These are phyloP conservation scores for Centropristis striata DNA, from an alignment of 2,113 vertebrate species.

Conservation along the genomic window DNA sequence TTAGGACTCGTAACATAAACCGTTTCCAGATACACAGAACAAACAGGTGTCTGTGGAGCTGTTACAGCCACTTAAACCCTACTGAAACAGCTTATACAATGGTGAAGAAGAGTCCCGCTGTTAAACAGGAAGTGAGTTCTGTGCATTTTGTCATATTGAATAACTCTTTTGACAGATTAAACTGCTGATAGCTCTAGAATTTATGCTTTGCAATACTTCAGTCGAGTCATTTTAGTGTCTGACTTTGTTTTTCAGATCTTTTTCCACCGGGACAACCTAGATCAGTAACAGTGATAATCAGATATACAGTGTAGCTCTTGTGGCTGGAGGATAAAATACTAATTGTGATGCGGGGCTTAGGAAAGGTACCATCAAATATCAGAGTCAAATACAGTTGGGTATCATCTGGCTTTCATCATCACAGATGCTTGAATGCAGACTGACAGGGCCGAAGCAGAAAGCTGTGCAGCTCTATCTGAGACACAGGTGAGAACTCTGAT, in stretches of 20 bases:
- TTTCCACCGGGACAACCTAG: conserved; percentile 5
- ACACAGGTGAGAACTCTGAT: background rate
- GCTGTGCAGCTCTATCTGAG: background rate
- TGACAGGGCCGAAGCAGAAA: background rate
- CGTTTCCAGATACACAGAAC: conserved; percentile 35
- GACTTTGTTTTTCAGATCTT: conserved; percentile 31
- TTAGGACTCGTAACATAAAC: conserved; percentile 44
- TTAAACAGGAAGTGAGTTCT: background rate
- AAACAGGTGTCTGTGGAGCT: conserved; percentile 41
- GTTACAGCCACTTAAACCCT: conserved; percentile 28
- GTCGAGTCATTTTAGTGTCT: conserved; percentile 22
- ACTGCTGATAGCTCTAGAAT: conserved; percentile 17
- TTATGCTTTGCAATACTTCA: conserved; percentile 22
- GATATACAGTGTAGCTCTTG: conserved; percentile 39
- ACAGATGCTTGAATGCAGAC: conserved; percentile 16
- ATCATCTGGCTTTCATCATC: conserved; percentile 22
- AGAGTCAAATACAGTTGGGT: conserved; percentile 15
- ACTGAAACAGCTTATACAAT: background rate
- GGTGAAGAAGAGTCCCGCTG: background rate
- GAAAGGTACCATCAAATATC: conserved; percentile 29
- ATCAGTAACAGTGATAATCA: conserved; percentile 33
- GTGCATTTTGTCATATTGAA: conserved; percentile 15
- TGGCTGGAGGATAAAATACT: conserved; percentile 16
- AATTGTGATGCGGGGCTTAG: background rate
- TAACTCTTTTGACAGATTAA: conserved; percentile 16